Base-by-base conservation (phyloP, 2,113 vertebrate species). In the Acinonyx jubatus region DNA sequence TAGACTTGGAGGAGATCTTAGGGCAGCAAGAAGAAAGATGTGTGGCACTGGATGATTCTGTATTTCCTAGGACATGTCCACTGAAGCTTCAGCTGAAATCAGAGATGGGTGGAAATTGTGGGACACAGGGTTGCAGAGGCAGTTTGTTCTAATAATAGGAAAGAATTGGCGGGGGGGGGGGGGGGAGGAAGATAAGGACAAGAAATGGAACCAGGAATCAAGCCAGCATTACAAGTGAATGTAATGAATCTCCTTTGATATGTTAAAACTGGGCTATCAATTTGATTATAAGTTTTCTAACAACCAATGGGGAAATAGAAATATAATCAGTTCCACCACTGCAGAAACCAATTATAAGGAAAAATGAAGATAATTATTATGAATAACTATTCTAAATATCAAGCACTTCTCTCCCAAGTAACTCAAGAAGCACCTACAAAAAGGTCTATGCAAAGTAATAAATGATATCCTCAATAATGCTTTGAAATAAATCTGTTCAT, bases 141-240 rank as follows among this genome's bases (percentile, higher is more conserved):
- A 61, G 16, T 38, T 91, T 68, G 1, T 23, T 78, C 9, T 48
- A 69, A 31, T 13, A 55, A 57, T 33, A 38, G 19, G 11, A 45
- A 14, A 61, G 9, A 68, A 63, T 21, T 86, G 4, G 9, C 21
- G 8, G 4, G 1, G 18, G 55, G 0, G 55, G 1, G 7, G 1
- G 18, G 55, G 1, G 18, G 57, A 45, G 45, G 7, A 45, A 23
- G 18, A 31, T 61, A 29, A 82, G 31, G 55, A 29, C 5, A 73
- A 63, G 36, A 94, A 66, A 78, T 55, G 5, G 52, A 91, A 63
- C 29, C 41, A 94, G 15, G 63, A 89, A 69, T 38, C 52, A 83
- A 45, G 25, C 18, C 50, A 83, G 57, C 11, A 1, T 79, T 88
- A 78, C 16, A 57, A 78, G 71, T 38, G 7, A 15, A 52, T 36